Base-by-base conservation (phyloP, 2,888 invertebrate species). In the Cheilosia scutellata region DNA sequence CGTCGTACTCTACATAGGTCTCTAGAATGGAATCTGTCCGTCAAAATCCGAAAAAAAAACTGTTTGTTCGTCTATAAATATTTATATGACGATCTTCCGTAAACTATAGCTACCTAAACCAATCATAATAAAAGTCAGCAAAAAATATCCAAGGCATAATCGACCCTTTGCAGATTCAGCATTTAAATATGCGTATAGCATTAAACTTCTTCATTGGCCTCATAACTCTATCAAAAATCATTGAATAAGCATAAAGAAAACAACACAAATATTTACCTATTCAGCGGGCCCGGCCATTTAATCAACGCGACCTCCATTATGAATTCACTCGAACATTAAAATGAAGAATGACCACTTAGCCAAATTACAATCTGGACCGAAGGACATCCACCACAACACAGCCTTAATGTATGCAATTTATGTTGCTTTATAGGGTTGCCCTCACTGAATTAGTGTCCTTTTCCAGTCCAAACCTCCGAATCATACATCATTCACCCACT, bases 311-410 rank as follows among this genome's bases (percentile, higher is more conserved):
- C 84, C 88, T 89, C 89, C 90, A 91, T 90, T 90, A 89, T 90
- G 90, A 90, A 89, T 91, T 89, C 31, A 51, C 90, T 89, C 89
- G 90, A 90, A 90, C 90, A 91, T 91, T 91, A 90, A 90, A 90
- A 92, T 92, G 92, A 92, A 89, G 91, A 89, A 92, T 92, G 92
- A 90, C 92, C 92, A 92, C 92, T 92, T 92, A 92, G 90, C 91
- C 89, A 92, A 92, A 92, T 92, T 92, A 91, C 90, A 92, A 91
- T 88, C 89, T 89, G 90, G 89, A 89, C 89, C 58, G 27, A 58
- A 63, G 78, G 66, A 62, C 76, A 25, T 75, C 62, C 55, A 40
- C 74, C 72, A 78, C 71, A 57, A 42, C 4, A 89, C 88, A 40
- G 60, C 53, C 37, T 55, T 86, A 86, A 86, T 86, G 51, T 86